phyloP scores from a whole-genome alignment of 2,888 invertebrate genomes.

The Drymonia ruficornis region DNA sequence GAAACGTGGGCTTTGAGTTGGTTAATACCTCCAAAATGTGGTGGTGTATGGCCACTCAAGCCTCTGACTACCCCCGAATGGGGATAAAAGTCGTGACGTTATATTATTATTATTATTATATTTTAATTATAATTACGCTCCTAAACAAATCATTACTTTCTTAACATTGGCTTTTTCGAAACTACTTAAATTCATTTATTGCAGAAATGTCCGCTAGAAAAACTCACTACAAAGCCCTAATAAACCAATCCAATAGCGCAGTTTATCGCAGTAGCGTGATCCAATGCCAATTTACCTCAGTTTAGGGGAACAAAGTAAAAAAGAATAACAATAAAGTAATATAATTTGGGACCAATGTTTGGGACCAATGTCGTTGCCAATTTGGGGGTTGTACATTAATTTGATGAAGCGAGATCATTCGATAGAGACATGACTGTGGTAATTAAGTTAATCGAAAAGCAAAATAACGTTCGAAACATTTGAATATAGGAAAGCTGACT shows the following conservation, averaged over 20 bases:
- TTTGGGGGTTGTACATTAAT: constrained; percentile 74
- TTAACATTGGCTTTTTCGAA: not conserved
- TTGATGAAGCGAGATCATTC: constrained; percentile 71
- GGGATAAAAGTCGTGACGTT: too few species aligned
- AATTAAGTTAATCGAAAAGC: constrained; percentile 49
- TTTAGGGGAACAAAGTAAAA: constrained; percentile 78
- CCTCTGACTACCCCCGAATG: too few species aligned
- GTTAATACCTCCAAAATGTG: too few species aligned
- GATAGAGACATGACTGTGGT: constrained; percentile 55
- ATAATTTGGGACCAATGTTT: constrained; percentile 79
- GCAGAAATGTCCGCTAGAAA: constrained; percentile 41
- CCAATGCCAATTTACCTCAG: constrained; percentile 81
- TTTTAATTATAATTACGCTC: too few species aligned
- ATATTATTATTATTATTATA: too few species aligned
- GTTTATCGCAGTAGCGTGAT: constrained; percentile 82
- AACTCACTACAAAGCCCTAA: constrained; percentile 51
- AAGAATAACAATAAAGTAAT: constrained; percentile 83
- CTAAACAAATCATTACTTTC: not conserved
- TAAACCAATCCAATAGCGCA: constrained; percentile 74
- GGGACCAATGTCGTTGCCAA: constrained; percentile 73
- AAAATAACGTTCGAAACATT: constrained; percentile 15
- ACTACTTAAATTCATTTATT: too few species aligned
- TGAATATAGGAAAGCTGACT: constrained; percentile 14
- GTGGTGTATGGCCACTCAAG: too few species aligned
- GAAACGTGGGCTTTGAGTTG: too few species aligned